Conservation (phyloP, 1,140 invertebrate species). For the Caenorhabditis tropicalis region DNA sequence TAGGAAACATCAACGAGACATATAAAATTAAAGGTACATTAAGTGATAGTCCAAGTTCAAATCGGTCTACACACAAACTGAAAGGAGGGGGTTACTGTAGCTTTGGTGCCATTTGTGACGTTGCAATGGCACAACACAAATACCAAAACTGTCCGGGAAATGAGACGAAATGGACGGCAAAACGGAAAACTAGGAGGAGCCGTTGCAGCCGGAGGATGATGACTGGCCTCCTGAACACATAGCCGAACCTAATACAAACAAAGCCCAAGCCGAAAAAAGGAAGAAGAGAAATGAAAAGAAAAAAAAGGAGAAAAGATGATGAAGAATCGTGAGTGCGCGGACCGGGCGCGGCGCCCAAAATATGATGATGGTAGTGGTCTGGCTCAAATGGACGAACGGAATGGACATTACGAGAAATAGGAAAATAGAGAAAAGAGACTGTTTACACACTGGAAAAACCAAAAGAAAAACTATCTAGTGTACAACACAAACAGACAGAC, state of each 20-base stretch:
- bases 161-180: constrained; percentile 42
- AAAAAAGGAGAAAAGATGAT: not conserved
- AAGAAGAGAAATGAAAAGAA: not conserved
- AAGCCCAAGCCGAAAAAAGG: constrained; percentile 4
- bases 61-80: not conserved
- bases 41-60: too few relatives aligned
- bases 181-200: constrained; percentile 42
- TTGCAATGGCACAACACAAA: constrained; percentile 35
- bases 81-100: not conserved
- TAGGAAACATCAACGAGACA: too few relatives aligned
- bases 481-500: constrained; percentile 10
- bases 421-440: not conserved
- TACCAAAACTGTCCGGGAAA: constrained; percentile 13
- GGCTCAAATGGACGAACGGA: constrained; percentile 15
- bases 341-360: constrained; percentile 29
- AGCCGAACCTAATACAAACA: constrained; percentile 39
- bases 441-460: constrained; percentile 29
- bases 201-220: constrained; percentile 22
- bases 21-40: too few relatives aligned
- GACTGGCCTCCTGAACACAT: constrained; percentile 44
- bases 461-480: not conserved
- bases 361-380: not conserved
- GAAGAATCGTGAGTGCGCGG: constrained; percentile 38
- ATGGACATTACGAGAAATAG: constrained; percentile 34
- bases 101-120: not conserved